Evolutionary conservation across 2,888 invertebrate species (phyloP).

Genomic region (Orthosia incerta): DNA sequence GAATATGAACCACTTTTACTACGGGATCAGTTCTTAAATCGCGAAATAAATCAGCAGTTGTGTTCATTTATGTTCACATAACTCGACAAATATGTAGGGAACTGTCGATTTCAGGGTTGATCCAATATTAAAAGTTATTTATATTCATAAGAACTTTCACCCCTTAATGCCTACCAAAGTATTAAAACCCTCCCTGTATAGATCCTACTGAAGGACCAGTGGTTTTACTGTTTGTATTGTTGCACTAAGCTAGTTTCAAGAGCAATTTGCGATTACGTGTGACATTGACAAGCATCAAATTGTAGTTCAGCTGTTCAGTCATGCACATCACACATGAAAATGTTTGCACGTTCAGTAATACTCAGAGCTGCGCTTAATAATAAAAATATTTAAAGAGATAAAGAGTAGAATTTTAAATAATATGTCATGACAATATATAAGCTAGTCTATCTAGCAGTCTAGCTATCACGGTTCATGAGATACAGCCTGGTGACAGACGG

Average conservation of each 20-base stretch:
- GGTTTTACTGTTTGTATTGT: not conserved
- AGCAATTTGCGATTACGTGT: slow-evolving; percentile 13
- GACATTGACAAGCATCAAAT: not conserved
- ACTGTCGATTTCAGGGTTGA: too few relatives aligned
- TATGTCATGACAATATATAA: not conserved
- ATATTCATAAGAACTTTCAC: too few relatives aligned
- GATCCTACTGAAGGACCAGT: not conserved
- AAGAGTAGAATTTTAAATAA: slow-evolving; percentile 1
- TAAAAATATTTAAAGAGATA: slow-evolving; percentile 10
- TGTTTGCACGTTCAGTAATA: slow-evolving; percentile 37
- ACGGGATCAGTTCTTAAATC: too few relatives aligned
- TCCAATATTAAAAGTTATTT: too few relatives aligned
- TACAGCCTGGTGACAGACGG: too few relatives aligned
- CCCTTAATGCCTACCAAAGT: not conserved
- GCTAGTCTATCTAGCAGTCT: too few relatives aligned
- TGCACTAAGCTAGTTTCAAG: slow-evolving; percentile 28
- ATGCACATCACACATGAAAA: slow-evolving; percentile 21
- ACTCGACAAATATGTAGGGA: too few relatives aligned
- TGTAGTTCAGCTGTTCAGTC: not conserved
- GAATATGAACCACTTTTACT: too few relatives aligned
- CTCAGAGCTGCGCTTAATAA: slow-evolving; percentile 5
- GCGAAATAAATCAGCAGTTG: too few relatives aligned
- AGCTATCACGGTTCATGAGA: too few relatives aligned
- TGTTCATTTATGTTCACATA: too few relatives aligned
- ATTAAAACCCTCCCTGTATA: not conserved